These are phyloP conservation scores for Euplexia lucipara DNA, from an alignment of 2,888 invertebrate species.

Conservation along the genomic window DNA sequence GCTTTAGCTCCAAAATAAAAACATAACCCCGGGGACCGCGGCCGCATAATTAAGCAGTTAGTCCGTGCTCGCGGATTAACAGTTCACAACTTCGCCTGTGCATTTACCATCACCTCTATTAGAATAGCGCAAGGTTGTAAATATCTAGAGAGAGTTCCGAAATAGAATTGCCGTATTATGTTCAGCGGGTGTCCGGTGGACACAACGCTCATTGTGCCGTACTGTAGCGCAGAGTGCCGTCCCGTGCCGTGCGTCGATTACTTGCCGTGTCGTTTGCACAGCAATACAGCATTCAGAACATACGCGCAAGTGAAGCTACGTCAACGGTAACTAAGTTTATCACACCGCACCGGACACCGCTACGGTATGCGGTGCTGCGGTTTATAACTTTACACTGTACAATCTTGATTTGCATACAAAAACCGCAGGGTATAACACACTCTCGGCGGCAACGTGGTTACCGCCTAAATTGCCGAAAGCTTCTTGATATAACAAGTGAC, in stretches of 20 bases:
- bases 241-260: background rate
- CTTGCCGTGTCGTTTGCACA: constrained; percentile 7
- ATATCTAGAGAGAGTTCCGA: background rate
- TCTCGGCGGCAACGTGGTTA: too few relatives aligned
- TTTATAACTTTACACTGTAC: too few relatives aligned
- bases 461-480: background rate
- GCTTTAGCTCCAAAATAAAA: constrained; percentile 81
- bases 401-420: too few relatives aligned
- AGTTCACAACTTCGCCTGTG: constrained; percentile 50
- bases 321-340: background rate
- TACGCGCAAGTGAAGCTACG: background rate
- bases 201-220: constrained; percentile 16
- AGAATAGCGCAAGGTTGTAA: constrained; percentile 24
- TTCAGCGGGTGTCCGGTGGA: constrained; percentile 37
- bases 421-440: too few relatives aligned
- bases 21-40: constrained; percentile 78
- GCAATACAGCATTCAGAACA: constrained; percentile 18
- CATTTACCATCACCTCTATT: constrained; percentile 19
- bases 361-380: too few relatives aligned
- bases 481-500: background rate
- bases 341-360: too few relatives aligned
- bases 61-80: constrained; percentile 78
- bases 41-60: constrained; percentile 85
- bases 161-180: constrained; percentile 42
- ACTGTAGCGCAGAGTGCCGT: constrained; percentile 1